Conservation (phyloP, 1,140 invertebrate genomes). For the Lepidurus arcticus region DNA sequence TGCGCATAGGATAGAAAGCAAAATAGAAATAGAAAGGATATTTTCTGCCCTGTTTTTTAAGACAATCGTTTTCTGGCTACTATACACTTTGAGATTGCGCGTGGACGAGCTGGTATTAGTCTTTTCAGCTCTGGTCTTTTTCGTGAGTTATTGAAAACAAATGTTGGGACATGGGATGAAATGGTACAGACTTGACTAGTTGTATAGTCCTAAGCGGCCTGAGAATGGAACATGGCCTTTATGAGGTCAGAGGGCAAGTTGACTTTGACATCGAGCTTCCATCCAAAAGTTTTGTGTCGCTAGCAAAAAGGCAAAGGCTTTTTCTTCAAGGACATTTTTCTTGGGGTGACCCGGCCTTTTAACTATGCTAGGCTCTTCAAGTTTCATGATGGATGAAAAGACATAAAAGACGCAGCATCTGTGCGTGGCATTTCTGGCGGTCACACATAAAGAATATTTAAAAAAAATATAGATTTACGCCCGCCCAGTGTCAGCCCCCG, state of each 20-base stretch:
- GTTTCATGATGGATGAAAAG: conserved; percentile 22
- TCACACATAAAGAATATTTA: too few species aligned
- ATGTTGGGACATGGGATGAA: background rate
- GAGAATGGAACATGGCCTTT: background rate
- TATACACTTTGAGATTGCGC: too few species aligned
- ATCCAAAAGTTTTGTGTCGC: background rate
- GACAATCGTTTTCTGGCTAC: too few species aligned
- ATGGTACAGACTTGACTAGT: background rate
- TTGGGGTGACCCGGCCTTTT: background rate
- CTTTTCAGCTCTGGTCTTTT: background rate
- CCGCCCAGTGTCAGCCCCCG: background rate
- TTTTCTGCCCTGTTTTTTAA: too few species aligned
- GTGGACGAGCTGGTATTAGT: too few species aligned
- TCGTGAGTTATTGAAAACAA: background rate
- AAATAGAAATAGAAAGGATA: too few species aligned
- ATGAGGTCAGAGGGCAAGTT: background rate
- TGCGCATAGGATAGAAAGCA: too few species aligned
- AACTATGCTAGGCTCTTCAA: background rate
- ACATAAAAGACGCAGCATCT: conserved; percentile 8
- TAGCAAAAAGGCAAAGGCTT: background rate
- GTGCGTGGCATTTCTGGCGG: background rate
- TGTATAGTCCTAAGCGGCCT: background rate
- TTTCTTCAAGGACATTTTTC: background rate
- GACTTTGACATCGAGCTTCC: background rate
- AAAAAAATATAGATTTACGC: background rate